phyloP scores from a whole-genome alignment of 2,113 vertebrate genomes.

The Melanerpes aurifrons region DNA sequence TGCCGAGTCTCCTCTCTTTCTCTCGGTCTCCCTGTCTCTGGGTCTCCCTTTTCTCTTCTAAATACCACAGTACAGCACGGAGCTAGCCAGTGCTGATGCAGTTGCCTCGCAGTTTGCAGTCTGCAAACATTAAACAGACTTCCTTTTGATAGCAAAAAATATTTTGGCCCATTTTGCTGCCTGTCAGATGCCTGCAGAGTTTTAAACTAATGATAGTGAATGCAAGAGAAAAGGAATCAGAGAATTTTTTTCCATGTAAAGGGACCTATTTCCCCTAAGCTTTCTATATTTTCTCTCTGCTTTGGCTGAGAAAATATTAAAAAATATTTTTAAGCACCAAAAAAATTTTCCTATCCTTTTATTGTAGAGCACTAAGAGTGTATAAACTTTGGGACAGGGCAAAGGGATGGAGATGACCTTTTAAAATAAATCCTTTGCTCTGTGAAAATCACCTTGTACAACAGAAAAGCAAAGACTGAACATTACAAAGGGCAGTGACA shows the following conservation, averaged over 20 bases:
- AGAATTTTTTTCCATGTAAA: slow-evolving; percentile 55
- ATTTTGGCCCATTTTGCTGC: slow-evolving; percentile 57
- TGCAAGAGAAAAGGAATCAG: slow-evolving; percentile 64
- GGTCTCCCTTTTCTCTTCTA: too few species aligned
- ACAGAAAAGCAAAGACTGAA: background rate
- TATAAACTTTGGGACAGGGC: background rate
- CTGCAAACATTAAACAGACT: slow-evolving; percentile 43
- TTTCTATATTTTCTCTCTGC: slow-evolving; percentile 32
- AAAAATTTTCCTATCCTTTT: background rate
- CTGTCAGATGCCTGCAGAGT: slow-evolving; percentile 52
- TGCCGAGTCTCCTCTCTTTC: too few species aligned
- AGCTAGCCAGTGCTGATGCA: too few species aligned
- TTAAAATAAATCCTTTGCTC: background rate
- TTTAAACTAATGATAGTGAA: slow-evolving; percentile 68
- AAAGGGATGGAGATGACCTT: background rate
- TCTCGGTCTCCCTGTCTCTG: too few species aligned
- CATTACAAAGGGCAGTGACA: background rate
- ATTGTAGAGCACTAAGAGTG: background rate
- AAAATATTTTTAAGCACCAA: background rate
- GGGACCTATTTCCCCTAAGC: slow-evolving; percentile 18
- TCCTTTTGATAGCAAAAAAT: slow-evolving; percentile 50
- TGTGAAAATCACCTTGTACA: background rate
- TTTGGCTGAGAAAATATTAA: background rate
- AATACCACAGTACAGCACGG: too few species aligned
- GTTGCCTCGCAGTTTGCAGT: too few species aligned